Evolutionary conservation across 2,888 invertebrate species (phyloP).

Genomic region (Cerceris rybyensis): DNA sequence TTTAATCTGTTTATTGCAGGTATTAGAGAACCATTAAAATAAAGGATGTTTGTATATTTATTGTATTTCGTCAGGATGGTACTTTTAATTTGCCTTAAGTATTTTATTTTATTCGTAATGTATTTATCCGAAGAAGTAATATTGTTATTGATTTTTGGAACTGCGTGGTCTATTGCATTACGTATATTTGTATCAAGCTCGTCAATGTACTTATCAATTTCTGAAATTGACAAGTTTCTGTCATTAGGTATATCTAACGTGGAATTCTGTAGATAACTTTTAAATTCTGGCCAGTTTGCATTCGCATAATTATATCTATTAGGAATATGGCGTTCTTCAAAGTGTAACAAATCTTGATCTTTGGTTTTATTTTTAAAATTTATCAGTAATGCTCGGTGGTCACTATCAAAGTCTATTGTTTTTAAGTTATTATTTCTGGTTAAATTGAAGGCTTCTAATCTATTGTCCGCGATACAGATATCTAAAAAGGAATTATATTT

Average conservation of each 20-base stretch:
- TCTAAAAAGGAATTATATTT: not conserved
- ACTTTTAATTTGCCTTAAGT: not conserved
- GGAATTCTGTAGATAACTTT: not conserved
- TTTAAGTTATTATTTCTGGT: not conserved
- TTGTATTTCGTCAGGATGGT: not conserved
- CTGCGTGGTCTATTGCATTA: not conserved
- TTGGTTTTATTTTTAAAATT: not conserved
- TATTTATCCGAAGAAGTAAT: slow-evolving; percentile 1
- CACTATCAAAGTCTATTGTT: slow-evolving; percentile 6
- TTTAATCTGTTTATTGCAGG: not conserved
- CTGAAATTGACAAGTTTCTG: slow-evolving; percentile 12
- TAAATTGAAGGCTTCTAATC: slow-evolving; percentile 1
- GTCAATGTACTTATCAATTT: not conserved
- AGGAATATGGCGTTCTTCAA: not conserved
- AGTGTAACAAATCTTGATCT: not conserved
- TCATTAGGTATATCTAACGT: not conserved
- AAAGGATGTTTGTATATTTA: not conserved
- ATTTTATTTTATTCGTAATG: slow-evolving; percentile 3
- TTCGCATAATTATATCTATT: not conserved
- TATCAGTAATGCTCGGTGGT: slow-evolving; percentile 7
- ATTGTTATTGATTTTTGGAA: not conserved
- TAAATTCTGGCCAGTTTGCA: slow-evolving; percentile 2
- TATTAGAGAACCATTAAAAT: too few species aligned
- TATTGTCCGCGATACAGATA: slow-evolving; percentile 6
- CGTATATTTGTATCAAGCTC: slow-evolving; percentile 1